phyloP scores from a whole-genome alignment of 2,888 invertebrate species.

The Phalangium opilio region DNA sequence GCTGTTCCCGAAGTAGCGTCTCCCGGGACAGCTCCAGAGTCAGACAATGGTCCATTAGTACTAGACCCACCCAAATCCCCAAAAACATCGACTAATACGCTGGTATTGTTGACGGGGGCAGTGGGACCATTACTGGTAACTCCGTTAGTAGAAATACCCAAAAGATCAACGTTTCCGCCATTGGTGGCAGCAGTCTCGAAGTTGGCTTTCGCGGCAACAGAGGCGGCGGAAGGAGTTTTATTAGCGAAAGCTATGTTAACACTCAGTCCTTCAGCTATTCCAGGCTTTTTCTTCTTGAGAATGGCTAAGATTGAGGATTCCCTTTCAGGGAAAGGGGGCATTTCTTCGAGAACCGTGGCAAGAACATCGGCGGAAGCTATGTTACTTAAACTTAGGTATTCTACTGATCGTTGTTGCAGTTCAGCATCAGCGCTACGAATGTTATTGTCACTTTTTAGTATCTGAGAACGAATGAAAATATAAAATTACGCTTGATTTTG shows the following conservation, averaged over 20 bases:
- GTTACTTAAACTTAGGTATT: slow-evolving; percentile 89
- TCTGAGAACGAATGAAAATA: slow-evolving; percentile 26
- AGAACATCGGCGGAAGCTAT: slow-evolving; percentile 92
- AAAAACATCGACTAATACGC: slow-evolving; percentile 72
- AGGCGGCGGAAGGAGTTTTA: slow-evolving; percentile 32
- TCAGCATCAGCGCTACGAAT: slow-evolving; percentile 95
- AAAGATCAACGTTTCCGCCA: slow-evolving; percentile 10
- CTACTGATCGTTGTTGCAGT: slow-evolving; percentile 92
- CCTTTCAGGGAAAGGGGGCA: slow-evolving; percentile 98
- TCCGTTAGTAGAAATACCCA: slow-evolving; percentile 20
- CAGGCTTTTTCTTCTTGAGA: slow-evolving; percentile 95
- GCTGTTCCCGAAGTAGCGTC: not conserved
- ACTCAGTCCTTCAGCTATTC: slow-evolving; percentile 23
- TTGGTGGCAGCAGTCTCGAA: not conserved
- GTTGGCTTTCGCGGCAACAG: not conserved
- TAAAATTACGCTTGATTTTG: not conserved
- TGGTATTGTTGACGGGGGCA: slow-evolving; percentile 48
- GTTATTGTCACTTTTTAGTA: slow-evolving; percentile 60
- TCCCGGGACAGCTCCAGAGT: slow-evolving; percentile 8
- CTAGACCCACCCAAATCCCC: slow-evolving; percentile 42
- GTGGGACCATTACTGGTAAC: slow-evolving; percentile 31
- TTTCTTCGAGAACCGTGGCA: slow-evolving; percentile 96
- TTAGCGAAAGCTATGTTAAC: slow-evolving; percentile 3
- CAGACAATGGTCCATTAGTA: slow-evolving; percentile 4
- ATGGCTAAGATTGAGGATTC: slow-evolving; percentile 95